Evolutionary conservation across 2,888 invertebrate species (phyloP).

Genomic region (Mongoloraphidia duomilia): DNA sequence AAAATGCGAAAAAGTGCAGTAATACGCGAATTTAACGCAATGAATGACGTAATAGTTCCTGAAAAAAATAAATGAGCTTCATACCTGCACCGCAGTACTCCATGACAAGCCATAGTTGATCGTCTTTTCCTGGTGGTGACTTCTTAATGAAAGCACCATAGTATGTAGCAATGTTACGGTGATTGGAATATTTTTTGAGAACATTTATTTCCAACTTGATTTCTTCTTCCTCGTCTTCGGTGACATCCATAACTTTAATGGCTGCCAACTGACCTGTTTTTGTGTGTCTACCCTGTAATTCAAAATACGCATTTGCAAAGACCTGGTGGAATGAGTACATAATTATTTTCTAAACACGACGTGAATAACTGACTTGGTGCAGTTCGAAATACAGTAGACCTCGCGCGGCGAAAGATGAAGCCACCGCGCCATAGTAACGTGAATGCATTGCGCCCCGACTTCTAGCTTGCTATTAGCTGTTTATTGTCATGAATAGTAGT

Average conservation of each 20-base stretch:
- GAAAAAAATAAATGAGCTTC: too few species aligned
- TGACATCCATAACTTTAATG: conserved; percentile 99
- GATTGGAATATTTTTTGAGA: conserved; percentile 95
- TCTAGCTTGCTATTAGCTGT: too few species aligned
- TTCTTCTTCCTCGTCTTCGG: conserved; percentile 99
- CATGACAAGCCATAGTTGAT: conserved; percentile 99
- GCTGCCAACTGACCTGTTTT: conserved; percentile 99
- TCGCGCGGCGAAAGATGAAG: too few species aligned
- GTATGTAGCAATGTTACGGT: conserved; percentile 99
- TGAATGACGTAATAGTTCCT: too few species aligned
- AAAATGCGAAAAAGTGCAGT: too few species aligned
- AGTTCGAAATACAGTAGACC: too few species aligned
- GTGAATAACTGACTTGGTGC: too few species aligned
- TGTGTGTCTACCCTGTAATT: conserved; percentile 85
- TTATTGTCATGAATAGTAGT: too few species aligned
- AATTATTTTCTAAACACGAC: not conserved
- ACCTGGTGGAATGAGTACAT: not conserved
- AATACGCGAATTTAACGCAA: too few species aligned
- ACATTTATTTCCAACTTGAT: conserved; percentile 99
- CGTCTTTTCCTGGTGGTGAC: conserved; percentile 96
- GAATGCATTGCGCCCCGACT: too few species aligned
- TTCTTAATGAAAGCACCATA: conserved; percentile 99
- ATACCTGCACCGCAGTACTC: conserved; percentile 96
- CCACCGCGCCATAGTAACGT: too few species aligned
- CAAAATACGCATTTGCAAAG: not conserved